These are phyloP conservation scores for Nyctalus aviator DNA, from an alignment of 2,797 vertebrate species.

Conservation along the genomic window DNA sequence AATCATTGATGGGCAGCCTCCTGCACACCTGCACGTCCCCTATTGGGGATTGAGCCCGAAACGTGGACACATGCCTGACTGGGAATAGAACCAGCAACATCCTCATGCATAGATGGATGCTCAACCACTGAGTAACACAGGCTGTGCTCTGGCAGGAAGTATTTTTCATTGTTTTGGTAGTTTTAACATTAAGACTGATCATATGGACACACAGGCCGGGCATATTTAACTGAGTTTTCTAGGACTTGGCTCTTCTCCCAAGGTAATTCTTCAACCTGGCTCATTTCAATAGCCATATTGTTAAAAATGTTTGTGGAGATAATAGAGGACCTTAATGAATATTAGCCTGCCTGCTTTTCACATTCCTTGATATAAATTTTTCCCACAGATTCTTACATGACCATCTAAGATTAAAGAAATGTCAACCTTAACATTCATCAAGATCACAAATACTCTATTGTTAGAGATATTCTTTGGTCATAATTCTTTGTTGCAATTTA, in stretches of 20 bases:
- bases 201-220: background rate
- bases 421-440: slow-evolving; percentile 20
- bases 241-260: background rate
- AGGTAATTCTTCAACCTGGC: background rate
- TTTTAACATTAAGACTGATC: slow-evolving; percentile 33
- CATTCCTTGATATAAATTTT: background rate
- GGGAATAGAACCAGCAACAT: too few species aligned
- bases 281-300: background rate
- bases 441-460: slow-evolving; percentile 5
- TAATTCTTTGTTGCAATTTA: slow-evolving; percentile 16
- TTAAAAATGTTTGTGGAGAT: background rate
- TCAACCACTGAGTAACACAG: too few species aligned
- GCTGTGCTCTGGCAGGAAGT: background rate
- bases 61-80: too few species aligned
- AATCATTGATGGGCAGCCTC: too few species aligned
- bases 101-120: too few species aligned
- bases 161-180: background rate
- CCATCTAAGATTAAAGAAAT: background rate
- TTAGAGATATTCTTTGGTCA: slow-evolving; percentile 35
- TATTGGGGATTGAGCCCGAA: too few species aligned
- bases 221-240: background rate
- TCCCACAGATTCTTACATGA: background rate
- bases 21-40: too few species aligned
- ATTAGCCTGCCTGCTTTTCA: background rate
- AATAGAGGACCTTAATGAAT: slow-evolving; percentile 4